Conservation (phyloP, 2,888 invertebrate genomes). For the Pseudococcus viburni region DNA sequence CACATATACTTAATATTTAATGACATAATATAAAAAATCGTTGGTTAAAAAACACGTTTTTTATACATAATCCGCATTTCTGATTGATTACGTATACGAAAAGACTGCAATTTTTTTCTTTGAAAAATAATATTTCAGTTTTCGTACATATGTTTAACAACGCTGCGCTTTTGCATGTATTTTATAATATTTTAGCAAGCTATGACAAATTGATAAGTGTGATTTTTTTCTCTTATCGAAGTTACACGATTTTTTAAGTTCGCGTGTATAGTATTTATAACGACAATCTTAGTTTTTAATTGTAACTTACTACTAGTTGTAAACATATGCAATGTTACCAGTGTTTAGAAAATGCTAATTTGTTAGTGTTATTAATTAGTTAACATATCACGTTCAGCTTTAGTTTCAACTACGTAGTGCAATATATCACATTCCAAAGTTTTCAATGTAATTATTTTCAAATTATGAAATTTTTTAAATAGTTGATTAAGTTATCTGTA, state of each 20-base stretch:
- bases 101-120: constrained; percentile 33
- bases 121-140: not conserved
- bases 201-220: constrained; percentile 31
- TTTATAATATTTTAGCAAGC: constrained; percentile 7
- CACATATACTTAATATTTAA: constrained; percentile 49
- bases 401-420: constrained; percentile 46
- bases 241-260: not conserved
- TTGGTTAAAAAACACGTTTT: constrained; percentile 1
- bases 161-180: not conserved
- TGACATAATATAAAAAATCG: constrained; percentile 8
- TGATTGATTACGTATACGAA: not conserved
- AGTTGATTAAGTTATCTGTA: not conserved
- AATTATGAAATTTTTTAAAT: not conserved
- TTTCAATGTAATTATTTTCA: not conserved
- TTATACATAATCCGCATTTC: constrained; percentile 24
- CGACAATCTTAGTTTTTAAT: constrained; percentile 41
- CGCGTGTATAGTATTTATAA: constrained; percentile 22
- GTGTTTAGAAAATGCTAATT: constrained; percentile 17
- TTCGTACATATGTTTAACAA: constrained; percentile 15
- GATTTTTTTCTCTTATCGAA: constrained; percentile 40
- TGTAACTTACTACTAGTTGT: constrained; percentile 28
- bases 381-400: constrained; percentile 62
- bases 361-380: constrained; percentile 42
- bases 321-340: constrained; percentile 64
- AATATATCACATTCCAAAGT: constrained; percentile 62